A percentile compares a stretch with the other conserved stretches of the same genome.
phyloP scores from a whole-genome alignment of 2,797 vertebrate genomes.

The Cynodonichthys magdalenae region DNA sequence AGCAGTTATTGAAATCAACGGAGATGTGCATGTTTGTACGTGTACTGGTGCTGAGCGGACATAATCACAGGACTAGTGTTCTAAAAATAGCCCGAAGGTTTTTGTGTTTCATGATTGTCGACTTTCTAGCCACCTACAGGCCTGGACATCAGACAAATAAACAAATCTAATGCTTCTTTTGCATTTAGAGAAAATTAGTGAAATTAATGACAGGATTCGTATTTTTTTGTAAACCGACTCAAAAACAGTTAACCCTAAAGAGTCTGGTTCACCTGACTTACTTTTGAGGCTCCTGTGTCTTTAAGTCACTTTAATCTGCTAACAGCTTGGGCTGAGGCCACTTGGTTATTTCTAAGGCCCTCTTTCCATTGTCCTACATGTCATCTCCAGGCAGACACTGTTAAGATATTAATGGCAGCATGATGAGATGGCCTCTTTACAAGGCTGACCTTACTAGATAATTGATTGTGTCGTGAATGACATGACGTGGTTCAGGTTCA shows the following conservation, averaged over 20 bases:
- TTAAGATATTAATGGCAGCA: slow-evolving; percentile 84
- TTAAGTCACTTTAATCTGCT: slow-evolving; percentile 75
- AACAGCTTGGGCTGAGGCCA: slow-evolving; percentile 71
- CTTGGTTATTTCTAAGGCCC: slow-evolving; percentile 70
- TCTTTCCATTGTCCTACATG: slow-evolving; percentile 79
- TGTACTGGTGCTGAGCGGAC: too few relatives aligned
- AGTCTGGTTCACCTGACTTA: slow-evolving; percentile 38
- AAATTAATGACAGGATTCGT: background rate
- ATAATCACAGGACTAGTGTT: too few relatives aligned
- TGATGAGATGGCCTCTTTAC: slow-evolving; percentile 81
- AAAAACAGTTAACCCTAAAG: slow-evolving; percentile 5
- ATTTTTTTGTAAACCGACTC: background rate
- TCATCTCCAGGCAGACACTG: slow-evolving; percentile 81
- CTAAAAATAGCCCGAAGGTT: too few relatives aligned
- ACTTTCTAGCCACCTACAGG: background rate
- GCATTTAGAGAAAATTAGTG: background rate
- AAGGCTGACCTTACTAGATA: slow-evolving; percentile 79
- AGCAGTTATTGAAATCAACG: too few relatives aligned
- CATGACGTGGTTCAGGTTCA: slow-evolving; percentile 81
- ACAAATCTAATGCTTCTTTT: background rate
- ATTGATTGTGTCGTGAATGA: slow-evolving; percentile 82
- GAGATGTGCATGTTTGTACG: too few relatives aligned
- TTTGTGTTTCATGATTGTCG: too few relatives aligned
- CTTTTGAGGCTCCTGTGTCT: slow-evolving; percentile 48
- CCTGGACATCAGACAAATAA: background rate